Evolutionary conservation across 2,888 invertebrate genomes (phyloP), one percentile per base, ranked within the genome.

Genomic region (Carpatolechia fugitivella): DNA sequence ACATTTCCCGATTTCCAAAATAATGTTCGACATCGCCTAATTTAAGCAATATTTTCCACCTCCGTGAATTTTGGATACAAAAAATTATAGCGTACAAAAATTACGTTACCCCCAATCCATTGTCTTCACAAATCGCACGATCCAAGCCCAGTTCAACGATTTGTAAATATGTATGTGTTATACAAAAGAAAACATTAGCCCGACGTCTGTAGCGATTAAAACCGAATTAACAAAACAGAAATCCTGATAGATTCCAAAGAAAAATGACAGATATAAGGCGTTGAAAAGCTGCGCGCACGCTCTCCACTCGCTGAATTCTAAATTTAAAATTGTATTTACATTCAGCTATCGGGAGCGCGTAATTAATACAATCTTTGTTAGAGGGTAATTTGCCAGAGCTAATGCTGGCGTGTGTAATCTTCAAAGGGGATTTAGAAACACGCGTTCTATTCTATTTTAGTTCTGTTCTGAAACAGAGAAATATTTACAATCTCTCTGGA

Each of bases 321-420:
- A 85, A 80, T 82, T 81, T 87, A 86, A 82, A 67, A 80, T 78
- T 74, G 75, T 88, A 89, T 90, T 89, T 89, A 90, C 88, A 82
- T 80, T 82, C 72, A 74, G 72, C 85, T 84, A 89, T 89, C 82
- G 87, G 78, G 88, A 87, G 76, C 86, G 82, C 82, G 88, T 90
- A 90, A 90, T 90, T 90, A 90, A 90, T 90, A 89, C 90, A 89
- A 90, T 90, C 90, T 88, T 89, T 89, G 89, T 88, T 87, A 86
- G 85, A 87, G 85, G 82, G 87, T 90, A 90, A 90, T 90, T 90
- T 88, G 90, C 90, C 88, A 90, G 90, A 86, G 85, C 89, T 89
- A 89, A 89, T 88, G 83, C 86, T 78, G 78, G 88, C 82, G 80
- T 87, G 86, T 87, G 84, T 89, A 90, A 90, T 90, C 90, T 90